Base-by-base conservation (phyloP, 2,888 invertebrate genomes). In the Xanthia togata region DNA sequence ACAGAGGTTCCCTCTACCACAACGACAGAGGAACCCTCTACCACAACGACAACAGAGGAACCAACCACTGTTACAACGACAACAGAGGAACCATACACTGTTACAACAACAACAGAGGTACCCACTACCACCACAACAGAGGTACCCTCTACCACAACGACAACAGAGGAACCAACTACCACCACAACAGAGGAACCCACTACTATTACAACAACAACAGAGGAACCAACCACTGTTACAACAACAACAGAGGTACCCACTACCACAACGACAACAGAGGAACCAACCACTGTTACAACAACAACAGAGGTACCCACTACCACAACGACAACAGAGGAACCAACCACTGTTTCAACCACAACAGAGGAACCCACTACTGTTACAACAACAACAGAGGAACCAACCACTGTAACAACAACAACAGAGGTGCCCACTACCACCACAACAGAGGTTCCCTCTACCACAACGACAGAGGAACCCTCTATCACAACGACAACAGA, bases 231-330 rank as follows among this genome's bases (percentile, higher is more conserved):
- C 4, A 64, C 70, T 9, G 79, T 79, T 14, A 59, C 69, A 23
- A 81, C 85, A 31, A 78, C 81, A 20, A 77, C 78, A 6, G 79
- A 76, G 9, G 31, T 20, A 20, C 23, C 78, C 0, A 71, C 74
- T 70, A 31, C 23, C 2, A 38, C 68, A 12, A 68, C 76, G 4
- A 77, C 83, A 0, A 69, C 64, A 2, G 73, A 69, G 12, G 47
- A 23, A 38, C 47, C 72, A 44, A 77, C 2, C n/a, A 82, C 81
- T 1, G 60, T 57, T 12, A 57, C 38, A 0, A 20, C 50, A 0
- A 47, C 64, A 1, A 64, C 73, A 0, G n/a, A 47, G 35, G 44
- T 9, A 14, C 73, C 44, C 5, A 47, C 47, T 4, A 47, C 71
- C 5, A 70, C 76, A 31, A 73, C 81, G 0, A 81, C 83, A 14